Evolutionary conservation across 2,797 vertebrate species (phyloP).

Genomic region (Ibycter americanus): DNA sequence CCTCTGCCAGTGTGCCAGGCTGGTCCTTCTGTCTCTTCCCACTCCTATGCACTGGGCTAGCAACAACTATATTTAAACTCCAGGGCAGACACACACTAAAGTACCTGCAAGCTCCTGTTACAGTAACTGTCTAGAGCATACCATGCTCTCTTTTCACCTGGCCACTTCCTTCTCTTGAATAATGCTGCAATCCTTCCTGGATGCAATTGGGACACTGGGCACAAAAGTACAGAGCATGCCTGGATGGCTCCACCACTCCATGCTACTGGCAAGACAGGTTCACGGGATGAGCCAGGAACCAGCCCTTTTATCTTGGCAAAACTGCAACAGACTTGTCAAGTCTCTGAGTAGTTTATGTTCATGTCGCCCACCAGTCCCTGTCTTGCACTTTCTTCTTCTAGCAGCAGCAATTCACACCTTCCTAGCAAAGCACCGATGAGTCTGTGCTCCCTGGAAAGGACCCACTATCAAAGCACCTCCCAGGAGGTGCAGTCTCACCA

Average conservation of each 20-base stretch:
- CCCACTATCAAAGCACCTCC: neutral
- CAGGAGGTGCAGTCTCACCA: neutral
- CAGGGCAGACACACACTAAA: neutral
- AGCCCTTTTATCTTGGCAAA: neutral
- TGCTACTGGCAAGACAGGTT: neutral
- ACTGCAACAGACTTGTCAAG: neutral
- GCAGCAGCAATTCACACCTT: constrained; percentile 9
- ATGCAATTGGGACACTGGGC: neutral
- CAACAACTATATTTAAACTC: neutral
- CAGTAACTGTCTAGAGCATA: neutral
- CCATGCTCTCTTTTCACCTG: neutral
- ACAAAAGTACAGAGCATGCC: neutral
- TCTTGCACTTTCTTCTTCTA: constrained; percentile 10
- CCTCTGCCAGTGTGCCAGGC: neutral
- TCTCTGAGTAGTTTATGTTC: neutral
- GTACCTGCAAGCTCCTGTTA: neutral
- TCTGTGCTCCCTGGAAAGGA: neutral
- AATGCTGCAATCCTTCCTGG: neutral
- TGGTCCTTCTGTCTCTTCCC: neutral
- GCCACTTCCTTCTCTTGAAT: neutral
- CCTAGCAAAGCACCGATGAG: neutral
- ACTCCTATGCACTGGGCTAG: neutral
- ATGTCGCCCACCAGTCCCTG: neutral
- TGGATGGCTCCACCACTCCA: neutral
- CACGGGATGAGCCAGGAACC: neutral